Evolutionary conservation across 2,113 vertebrate genomes (phyloP), one percentile per base, ranked within the genome.

Genomic region (Ochotona princeps): DNA sequence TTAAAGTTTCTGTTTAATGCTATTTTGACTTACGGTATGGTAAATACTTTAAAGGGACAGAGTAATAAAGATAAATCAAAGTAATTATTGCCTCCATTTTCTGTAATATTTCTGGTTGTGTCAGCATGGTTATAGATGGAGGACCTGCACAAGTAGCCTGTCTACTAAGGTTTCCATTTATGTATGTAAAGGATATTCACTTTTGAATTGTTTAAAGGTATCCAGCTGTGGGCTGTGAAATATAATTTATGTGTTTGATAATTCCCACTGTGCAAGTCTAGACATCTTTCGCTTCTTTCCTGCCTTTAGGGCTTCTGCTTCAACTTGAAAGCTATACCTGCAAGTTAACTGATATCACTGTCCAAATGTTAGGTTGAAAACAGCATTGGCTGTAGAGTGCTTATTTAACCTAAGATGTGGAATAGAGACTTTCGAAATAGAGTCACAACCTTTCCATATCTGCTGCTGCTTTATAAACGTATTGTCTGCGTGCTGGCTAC

Each of bases 221-320:
- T 83, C 89, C 86, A 95, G 47, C 75, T 93, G 83, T 90, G 89
- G 30, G 63, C 5, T 74, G 61, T 88, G 87, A 91, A 83, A 90
- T 65, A 94, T 63, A 81, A 78, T 70, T 87, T 83, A 70, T 49
- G 23, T 92, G 63, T 76, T 76, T 94, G 93, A 26, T 92, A 69
- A 84, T 82, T 88, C 65, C 51, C 65, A 38, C 44, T 65, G 76
- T 78, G 69, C 89, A 51, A 93, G 65, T 91, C 76, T 82, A 23
- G 30, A 76, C 67, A 89, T 78, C 63, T 57, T 82, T 67, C 20
- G 30, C 30, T 85, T 35, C 25, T 72, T 74, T 73, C 72, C 81
- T 92, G 44, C 49, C 60, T 90, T 78, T 51, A 70, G 30, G 44
- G 51, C 81, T 12, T 57, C 44, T 72, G 9, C 20, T 44, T 35